phyloP scores from a whole-genome alignment of 2,888 invertebrate species.

The Aphidoletes aphidimyza region DNA sequence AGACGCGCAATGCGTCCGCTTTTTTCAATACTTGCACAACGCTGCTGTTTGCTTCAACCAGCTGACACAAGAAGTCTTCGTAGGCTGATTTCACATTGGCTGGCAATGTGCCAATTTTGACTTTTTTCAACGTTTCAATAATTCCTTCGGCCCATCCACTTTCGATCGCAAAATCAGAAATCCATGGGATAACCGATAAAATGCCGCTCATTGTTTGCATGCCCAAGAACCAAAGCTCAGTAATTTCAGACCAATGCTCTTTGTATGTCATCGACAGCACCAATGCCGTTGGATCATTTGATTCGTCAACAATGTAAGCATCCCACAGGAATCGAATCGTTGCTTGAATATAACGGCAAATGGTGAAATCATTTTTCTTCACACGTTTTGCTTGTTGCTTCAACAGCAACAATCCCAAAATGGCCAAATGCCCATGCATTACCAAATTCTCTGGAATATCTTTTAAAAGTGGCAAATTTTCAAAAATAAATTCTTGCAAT shows the following conservation, averaged over 20 bases:
- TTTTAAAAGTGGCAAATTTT: constrained; percentile 85
- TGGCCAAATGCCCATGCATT: constrained; percentile 84
- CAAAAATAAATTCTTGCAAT: constrained; percentile 85
- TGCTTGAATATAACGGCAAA: constrained; percentile 88
- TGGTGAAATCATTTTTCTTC: constrained; percentile 88
- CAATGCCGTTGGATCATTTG: constrained; percentile 82
- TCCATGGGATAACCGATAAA: constrained; percentile 84
- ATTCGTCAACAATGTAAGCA: constrained; percentile 89
- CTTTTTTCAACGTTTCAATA: constrained; percentile 81
- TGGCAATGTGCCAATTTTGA: constrained; percentile 83
- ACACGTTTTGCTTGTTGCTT: constrained; percentile 86
- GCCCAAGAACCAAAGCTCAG: constrained; percentile 92
- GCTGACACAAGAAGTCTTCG: constrained; percentile 87
- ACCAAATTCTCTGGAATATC: constrained; percentile 85
- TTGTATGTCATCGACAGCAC: constrained; percentile 88
- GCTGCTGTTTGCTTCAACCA: constrained; percentile 82
- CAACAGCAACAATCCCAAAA: constrained; percentile 82
- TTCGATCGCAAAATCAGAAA: constrained; percentile 89
- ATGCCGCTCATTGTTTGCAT: constrained; percentile 92
- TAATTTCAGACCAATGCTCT: constrained; percentile 88
- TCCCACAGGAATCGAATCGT: constrained; percentile 93
- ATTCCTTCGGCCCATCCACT: constrained; percentile 95
- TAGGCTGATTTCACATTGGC: constrained; percentile 89
- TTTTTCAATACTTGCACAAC: constrained; percentile 82
- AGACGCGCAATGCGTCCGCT: constrained; percentile 83